phyloP scores from a whole-genome alignment of 1,140 invertebrate genomes.

The Neoseiulus cucumeris region DNA sequence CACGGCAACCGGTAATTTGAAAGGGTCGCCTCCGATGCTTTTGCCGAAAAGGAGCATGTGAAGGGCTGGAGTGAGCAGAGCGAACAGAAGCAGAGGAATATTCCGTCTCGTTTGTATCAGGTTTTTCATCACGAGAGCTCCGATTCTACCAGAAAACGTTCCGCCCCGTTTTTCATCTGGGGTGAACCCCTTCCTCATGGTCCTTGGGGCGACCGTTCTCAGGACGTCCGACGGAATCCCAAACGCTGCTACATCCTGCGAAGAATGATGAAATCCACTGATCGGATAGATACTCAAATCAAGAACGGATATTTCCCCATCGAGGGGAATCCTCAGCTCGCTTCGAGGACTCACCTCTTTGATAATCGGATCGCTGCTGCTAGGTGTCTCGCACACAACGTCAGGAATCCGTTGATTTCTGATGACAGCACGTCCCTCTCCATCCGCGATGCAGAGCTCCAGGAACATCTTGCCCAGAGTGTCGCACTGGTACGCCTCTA shows the following conservation, averaged over 20 bases:
- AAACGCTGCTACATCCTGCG: no score
- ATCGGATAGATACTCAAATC: no score
- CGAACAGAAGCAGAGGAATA: conserved; percentile 71
- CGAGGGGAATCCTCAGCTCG: background rate
- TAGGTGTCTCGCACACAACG: no score
- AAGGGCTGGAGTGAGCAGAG: conserved; percentile 69
- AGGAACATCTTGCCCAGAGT: conserved; percentile 83
- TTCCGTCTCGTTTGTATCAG: conserved; percentile 78
- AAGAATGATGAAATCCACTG: background rate
- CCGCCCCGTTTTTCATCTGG: no score
- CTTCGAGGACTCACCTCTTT: no score
- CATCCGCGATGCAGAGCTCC: conserved; percentile 51
- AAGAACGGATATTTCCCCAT: no score
- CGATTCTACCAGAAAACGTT: conserved; percentile 27
- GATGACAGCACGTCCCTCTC: background rate
- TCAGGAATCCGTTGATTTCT: no score
- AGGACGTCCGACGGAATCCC: no score
- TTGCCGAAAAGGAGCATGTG: conserved; percentile 88
- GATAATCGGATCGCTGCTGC: no score
- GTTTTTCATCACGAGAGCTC: conserved; percentile 73
- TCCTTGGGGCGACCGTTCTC: no score
- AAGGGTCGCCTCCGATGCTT: conserved; percentile 73
- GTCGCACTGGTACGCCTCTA: conserved; percentile 56
- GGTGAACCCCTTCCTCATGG: no score
- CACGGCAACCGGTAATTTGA: conserved; percentile 56